A percentile compares a stretch with the other conserved stretches of the same genome.
Evolutionary conservation across 2,113 vertebrate species (phyloP).

Genomic region (Marmota flaviventris): DNA sequence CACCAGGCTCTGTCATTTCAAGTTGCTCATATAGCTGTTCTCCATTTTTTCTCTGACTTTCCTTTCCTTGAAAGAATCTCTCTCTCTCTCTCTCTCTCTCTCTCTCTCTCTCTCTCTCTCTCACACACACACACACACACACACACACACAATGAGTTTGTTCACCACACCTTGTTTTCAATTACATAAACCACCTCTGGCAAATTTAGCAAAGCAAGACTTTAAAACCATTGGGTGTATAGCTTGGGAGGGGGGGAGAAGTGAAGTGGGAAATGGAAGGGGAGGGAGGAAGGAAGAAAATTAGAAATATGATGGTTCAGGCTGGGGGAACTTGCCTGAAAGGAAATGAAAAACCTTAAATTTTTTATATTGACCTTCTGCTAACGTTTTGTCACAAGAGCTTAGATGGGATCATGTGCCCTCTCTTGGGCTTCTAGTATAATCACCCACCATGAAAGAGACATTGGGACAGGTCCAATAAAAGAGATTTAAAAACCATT

Average conservation of each 20-base stretch:
- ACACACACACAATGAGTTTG: neutral
- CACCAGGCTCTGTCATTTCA: neutral
- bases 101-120: too few species aligned
- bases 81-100: too few species aligned
- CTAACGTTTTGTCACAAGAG: conserved; percentile 55
- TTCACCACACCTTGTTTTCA: conserved; percentile 68
- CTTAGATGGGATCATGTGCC: neutral
- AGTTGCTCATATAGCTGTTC: neutral
- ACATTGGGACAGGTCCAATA: neutral
- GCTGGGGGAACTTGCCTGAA: conserved; percentile 24
- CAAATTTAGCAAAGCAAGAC: conserved; percentile 60
- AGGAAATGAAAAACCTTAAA: conserved; percentile 70
- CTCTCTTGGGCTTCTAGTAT: neutral
- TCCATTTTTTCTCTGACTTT: neutral
- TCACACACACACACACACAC: neutral
- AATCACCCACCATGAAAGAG: neutral
- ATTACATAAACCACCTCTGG: conserved; percentile 66
- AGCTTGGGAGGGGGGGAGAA: neutral
- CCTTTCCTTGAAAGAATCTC: conserved; percentile 29
- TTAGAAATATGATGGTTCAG: neutral
- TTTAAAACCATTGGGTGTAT: neutral
- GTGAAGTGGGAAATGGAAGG: neutral
- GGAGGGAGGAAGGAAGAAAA: neutral
- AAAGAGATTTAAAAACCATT: conserved; percentile 9
- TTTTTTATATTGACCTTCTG: conserved; percentile 74